Conservation (phyloP, 2,888 invertebrate species). For the Pyralis farinalis region DNA sequence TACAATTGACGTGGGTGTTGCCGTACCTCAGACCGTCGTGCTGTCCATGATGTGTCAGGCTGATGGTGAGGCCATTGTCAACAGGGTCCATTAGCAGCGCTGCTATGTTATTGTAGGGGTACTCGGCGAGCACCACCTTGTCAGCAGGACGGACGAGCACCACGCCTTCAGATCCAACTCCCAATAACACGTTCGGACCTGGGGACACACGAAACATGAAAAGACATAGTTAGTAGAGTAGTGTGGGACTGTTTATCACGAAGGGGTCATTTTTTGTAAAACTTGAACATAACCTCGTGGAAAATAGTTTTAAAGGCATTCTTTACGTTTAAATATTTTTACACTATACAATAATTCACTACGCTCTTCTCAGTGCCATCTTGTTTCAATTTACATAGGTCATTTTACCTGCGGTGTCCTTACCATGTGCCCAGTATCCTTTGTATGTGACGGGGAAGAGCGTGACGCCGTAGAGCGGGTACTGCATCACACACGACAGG, state of each 20-base stretch:
- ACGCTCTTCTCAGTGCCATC: no score
- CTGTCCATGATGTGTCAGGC: slow-evolving; percentile 86
- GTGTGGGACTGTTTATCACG: no score
- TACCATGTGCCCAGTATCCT: slow-evolving; percentile 96
- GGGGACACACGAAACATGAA: no score
- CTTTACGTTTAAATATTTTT: no score
- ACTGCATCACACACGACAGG: slow-evolving; percentile 97
- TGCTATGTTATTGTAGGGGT: slow-evolving; percentile 94
- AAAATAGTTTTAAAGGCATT: no score
- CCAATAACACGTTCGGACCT: slow-evolving; percentile 85
- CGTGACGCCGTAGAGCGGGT: slow-evolving; percentile 94
- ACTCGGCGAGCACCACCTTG: slow-evolving; percentile 94
- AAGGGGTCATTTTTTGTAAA: no score
- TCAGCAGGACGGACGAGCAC: slow-evolving; percentile 95
- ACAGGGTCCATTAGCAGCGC: slow-evolving; percentile 95
- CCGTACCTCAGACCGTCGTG: slow-evolving; percentile 78
- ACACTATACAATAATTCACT: no score
- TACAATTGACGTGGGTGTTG: no score
- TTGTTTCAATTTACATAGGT: no score
- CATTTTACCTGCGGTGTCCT: no score
- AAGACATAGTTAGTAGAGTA: no score
- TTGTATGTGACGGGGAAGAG: slow-evolving; percentile 94
- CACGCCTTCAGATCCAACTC: slow-evolving; percentile 94
- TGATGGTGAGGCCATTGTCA: slow-evolving; percentile 95
- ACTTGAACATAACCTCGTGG: no score